Evolutionary conservation across 2,113 vertebrate genomes (phyloP).

Genomic region (Astur gentilis): DNA sequence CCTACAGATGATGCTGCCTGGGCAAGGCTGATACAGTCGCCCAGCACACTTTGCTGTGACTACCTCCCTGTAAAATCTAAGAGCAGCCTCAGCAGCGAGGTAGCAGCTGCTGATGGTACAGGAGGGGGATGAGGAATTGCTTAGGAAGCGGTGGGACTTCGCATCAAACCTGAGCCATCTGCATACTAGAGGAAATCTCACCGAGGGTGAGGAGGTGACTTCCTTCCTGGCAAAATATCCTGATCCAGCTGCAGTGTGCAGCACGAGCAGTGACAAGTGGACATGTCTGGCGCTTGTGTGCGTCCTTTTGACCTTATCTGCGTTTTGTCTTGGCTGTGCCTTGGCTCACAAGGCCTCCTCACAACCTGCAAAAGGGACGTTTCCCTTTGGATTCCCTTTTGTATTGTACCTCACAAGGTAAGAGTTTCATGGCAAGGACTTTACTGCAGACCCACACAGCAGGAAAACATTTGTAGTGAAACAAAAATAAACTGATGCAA

Average conservation of each 20-base stretch:
- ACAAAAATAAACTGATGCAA: background rate
- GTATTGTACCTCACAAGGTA: background rate
- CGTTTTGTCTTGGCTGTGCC: background rate
- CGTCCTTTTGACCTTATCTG: background rate
- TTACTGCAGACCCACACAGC: background rate
- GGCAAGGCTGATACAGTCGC: background rate
- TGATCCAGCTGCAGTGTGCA: background rate
- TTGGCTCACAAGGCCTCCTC: background rate
- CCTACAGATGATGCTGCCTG: background rate
- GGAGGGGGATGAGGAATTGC: background rate
- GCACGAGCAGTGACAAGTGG: background rate
- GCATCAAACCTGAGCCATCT: background rate
- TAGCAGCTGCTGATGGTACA: background rate
- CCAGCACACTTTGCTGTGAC: background rate
- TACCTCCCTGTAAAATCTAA: background rate
- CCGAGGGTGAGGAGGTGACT: background rate
- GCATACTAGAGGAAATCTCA: background rate
- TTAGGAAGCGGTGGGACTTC: background rate
- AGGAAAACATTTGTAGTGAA: background rate
- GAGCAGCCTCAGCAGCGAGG: background rate
- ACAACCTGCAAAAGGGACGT: background rate
- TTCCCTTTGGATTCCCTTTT: background rate
- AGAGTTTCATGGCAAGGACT: background rate
- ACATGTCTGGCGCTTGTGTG: background rate
- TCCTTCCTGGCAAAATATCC: slow-evolving; percentile 15